Percentiles rank a stretch among this genome's conserved stretches.
phyloP scores from a whole-genome alignment of 2,113 vertebrate genomes.

The Eulacestoma nigropectus region DNA sequence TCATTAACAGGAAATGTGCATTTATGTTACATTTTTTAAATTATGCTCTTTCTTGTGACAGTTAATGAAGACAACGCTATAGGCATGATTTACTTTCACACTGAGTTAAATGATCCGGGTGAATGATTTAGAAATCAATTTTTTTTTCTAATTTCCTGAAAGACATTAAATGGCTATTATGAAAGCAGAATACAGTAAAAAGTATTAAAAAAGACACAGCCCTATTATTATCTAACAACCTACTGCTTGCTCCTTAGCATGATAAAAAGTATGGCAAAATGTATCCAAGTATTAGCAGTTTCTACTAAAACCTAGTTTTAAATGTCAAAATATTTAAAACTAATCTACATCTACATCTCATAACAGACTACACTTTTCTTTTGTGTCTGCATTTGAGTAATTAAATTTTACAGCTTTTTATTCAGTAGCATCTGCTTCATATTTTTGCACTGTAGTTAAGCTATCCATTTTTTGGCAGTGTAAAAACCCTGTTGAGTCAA shows the following conservation, averaged over 20 bases:
- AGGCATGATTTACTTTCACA: not conserved
- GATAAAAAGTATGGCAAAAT: not conserved
- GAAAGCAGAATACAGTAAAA: not conserved
- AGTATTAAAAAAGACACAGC: not conserved
- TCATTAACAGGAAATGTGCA: not conserved
- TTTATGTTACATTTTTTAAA: not conserved
- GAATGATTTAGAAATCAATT: not conserved
- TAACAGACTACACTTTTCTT: constrained; percentile 12
- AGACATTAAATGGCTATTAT: not conserved
- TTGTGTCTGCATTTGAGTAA: constrained; percentile 32
- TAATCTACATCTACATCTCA: constrained; percentile 24
- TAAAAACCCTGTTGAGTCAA: constrained; percentile 45
- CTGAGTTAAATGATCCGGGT: not conserved
- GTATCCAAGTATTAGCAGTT: not conserved
- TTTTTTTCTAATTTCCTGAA: not conserved
- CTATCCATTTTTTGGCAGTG: constrained; percentile 51
- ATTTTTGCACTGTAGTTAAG: constrained; percentile 55
- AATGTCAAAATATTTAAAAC: constrained; percentile 57
- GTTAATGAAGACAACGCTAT: not conserved
- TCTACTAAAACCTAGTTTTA: constrained; percentile 5
- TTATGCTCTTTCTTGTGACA: not conserved
- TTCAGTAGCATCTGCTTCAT: constrained; percentile 60
- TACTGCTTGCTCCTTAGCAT: not conserved
- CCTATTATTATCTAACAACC: not conserved
- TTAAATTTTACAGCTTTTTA: constrained; percentile 59